phyloP scores from a whole-genome alignment of 2,797 vertebrate genomes.

The Mionectes olivaceus region DNA sequence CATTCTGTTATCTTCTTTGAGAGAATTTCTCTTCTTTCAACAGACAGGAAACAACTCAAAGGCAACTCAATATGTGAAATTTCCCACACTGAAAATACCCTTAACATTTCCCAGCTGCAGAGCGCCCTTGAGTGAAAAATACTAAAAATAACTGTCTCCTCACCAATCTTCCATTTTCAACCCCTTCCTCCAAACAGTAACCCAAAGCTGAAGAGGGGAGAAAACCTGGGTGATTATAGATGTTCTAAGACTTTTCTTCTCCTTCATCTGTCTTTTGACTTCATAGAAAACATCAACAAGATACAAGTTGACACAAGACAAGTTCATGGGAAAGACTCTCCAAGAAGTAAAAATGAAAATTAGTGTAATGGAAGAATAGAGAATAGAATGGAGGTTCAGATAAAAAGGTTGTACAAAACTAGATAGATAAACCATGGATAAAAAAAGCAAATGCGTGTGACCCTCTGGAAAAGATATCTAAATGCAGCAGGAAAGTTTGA shows the following conservation, averaged over 20 bases:
- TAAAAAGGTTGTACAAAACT: background rate
- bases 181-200: background rate
- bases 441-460: background rate
- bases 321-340: background rate
- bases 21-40: background rate
- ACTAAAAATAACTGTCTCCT: background rate
- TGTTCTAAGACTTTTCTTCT: background rate
- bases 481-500: background rate
- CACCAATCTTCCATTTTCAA: background rate
- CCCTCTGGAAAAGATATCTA: background rate
- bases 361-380: background rate
- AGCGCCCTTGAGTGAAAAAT: background rate
- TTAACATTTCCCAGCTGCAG: background rate
- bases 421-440: background rate
- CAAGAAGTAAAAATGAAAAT: background rate
- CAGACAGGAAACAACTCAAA: background rate
- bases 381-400: background rate
- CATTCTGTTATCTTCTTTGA: background rate
- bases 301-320: background rate
- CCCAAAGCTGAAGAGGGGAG: fast-evolving
- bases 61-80: background rate
- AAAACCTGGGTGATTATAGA: background rate
- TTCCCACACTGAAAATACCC: background rate
- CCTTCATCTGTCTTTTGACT: background rate
- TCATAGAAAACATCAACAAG: background rate